Percentiles rank a stretch among this genome's conserved stretches.
Conservation (phyloP, 2,888 invertebrate genomes). For the Netelia virgata region DNA sequence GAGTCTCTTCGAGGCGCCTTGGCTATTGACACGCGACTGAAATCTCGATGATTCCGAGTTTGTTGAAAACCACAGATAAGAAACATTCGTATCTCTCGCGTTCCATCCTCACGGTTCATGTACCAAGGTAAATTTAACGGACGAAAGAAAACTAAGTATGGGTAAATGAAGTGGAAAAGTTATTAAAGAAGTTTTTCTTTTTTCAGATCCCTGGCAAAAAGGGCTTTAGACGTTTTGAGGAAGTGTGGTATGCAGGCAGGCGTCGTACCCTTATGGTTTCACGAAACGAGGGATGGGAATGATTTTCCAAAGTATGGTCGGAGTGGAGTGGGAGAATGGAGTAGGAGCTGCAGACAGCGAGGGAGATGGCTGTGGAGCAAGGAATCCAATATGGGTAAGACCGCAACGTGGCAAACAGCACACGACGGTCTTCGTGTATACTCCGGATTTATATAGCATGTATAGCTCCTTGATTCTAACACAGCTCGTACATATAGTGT, state of each 20-base stretch:
- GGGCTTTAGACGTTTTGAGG: slow-evolving; percentile 16
- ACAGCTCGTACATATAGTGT: slow-evolving; percentile 36
- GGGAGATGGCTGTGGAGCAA: slow-evolving; percentile 44
- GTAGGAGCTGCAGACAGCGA: slow-evolving; percentile 40
- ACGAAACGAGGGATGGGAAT: slow-evolving; percentile 53
- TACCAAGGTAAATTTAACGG: not conserved
- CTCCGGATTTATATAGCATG: slow-evolving; percentile 14
- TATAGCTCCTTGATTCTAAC: slow-evolving; percentile 53
- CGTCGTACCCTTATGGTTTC: slow-evolving; percentile 27
- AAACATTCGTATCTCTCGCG: slow-evolving; percentile 16
- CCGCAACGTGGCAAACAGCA: slow-evolving; percentile 82
- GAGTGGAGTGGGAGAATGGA: slow-evolving; percentile 10
- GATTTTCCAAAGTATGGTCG: slow-evolving; percentile 50
- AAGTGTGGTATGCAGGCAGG: slow-evolving; percentile 29
- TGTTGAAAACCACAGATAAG: slow-evolving; percentile 42
- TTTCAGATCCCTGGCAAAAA: not conserved
- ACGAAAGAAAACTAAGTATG: slow-evolving; percentile 4
- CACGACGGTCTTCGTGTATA: slow-evolving; percentile 76
- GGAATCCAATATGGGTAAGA: slow-evolving; percentile 81
- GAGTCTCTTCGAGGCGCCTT: slow-evolving; percentile 37
- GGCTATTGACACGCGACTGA: slow-evolving; percentile 62
- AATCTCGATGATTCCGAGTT: slow-evolving; percentile 62
- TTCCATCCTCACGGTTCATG: not conserved
- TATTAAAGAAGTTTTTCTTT: slow-evolving; percentile 31
- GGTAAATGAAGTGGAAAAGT: slow-evolving; percentile 53